Base-by-base conservation (phyloP, 2,113 vertebrate genomes). In the Notarius quadriscutis region DNA sequence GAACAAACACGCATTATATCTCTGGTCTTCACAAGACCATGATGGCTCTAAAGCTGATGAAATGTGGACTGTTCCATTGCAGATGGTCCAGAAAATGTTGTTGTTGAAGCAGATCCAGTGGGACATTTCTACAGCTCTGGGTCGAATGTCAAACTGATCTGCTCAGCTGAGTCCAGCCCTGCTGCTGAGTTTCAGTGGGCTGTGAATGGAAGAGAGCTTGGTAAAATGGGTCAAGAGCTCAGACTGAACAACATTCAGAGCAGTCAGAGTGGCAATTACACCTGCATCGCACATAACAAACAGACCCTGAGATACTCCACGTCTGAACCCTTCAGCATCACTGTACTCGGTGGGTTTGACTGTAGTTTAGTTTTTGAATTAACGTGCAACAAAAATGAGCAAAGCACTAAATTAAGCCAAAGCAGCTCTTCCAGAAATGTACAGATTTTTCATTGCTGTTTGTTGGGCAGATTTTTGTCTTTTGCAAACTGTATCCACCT, bases 151-250 rank as follows among this genome's bases (percentile, higher is more conserved):
- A 75, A 0, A 4, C 74, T 95, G 89, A 51, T 14, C 25, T 94
- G 93, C 90, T 93, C 91, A 30, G 88, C 92, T 88, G 87, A 55
- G 18, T 93, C 93, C 87, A 91, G 67, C 58, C 93, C 92, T 48
- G 0, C 55, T 79, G 92, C 91, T n/a, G 12, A 17, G 7, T 88
- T 91, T 90, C 11, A 41, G 1, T 93, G 92, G 92, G 72, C 89
- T 84, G n/a, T 92, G 51, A 88, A 93, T 89, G 88, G 87, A 88
- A 0, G 17, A 14, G 7, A 12, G 55, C 63, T 89, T 69, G 30
- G 20, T 80, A 12, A 60, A 62, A 57, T 30, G 41, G 91, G 86
- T 81, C 53, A 83, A 87, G 85, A 90, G 53, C 87, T 94, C 30
- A 60, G 10, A 25, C 77, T 94, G 87, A 60, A 20, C 7, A 88